A percentile compares a stretch with the other conserved stretches of the same genome.
These are phyloP conservation scores for Palythoa grandis DNA, from an alignment of 92 coral and sea anemone species.

Conservation along the genomic window DNA sequence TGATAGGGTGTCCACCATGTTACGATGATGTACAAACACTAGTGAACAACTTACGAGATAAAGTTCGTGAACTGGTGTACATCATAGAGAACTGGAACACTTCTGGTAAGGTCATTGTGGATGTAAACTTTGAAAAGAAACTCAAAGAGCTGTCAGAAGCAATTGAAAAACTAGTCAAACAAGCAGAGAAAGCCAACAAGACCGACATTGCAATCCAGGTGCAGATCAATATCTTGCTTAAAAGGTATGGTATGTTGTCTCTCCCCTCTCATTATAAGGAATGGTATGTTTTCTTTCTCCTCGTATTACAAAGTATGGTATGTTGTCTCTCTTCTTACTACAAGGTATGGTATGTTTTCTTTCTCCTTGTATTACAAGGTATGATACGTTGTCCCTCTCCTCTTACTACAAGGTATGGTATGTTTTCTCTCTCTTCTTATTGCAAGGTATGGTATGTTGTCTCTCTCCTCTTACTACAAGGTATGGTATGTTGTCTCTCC, in stretches of 20 bases:
- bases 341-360: no score
- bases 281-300: no score
- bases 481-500: no score
- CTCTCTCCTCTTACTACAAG: no score
- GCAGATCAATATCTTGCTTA: constrained; percentile 45
- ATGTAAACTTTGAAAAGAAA: constrained; percentile 72
- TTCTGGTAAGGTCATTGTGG: constrained; percentile 54
- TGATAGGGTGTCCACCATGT: constrained; percentile 92
- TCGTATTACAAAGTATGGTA: no score
- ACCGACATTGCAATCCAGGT: constrained; percentile 73
- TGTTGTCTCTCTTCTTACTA: no score
- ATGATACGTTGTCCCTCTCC: no score
- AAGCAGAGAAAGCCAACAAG: constrained; percentile 82
- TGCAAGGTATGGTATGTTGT: no score
- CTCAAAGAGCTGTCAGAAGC: constrained; percentile 68
- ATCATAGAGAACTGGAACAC: constrained; percentile 70
- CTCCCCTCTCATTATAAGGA: neutral
- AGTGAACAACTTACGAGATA: constrained; percentile 70
- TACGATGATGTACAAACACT: constrained; percentile 79
- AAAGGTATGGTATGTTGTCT: constrained; percentile 11
- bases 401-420: no score
- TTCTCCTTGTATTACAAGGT: no score
- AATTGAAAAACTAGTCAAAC: constrained; percentile 65
- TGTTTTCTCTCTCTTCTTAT: no score
- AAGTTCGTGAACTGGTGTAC: constrained; percentile 71